These are phyloP conservation scores for Ctenicera cuprea DNA, from an alignment of 2,888 invertebrate genomes.

Conservation along the genomic window DNA sequence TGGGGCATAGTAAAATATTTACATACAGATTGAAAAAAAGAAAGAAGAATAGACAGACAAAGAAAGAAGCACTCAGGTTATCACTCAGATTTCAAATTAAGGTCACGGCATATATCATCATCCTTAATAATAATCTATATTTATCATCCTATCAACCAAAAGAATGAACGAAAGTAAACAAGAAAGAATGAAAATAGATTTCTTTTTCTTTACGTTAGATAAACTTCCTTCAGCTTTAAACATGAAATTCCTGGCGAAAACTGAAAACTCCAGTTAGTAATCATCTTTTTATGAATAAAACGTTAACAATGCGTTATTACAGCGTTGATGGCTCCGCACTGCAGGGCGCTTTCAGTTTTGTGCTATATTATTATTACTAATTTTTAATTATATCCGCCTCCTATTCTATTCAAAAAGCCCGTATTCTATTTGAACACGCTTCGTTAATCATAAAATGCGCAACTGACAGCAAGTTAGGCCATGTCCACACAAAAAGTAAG, in stretches of 20 bases:
- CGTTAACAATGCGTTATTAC: conserved; percentile 1
- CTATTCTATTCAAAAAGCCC: conserved; percentile 22
- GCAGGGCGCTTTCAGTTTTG: not conserved
- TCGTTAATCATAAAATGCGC: conserved; percentile 15
- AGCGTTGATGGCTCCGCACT: conserved; percentile 21
- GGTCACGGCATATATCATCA: no score
- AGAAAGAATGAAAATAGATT: no score
- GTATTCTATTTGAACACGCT: conserved; percentile 1
- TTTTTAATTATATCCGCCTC: not conserved
- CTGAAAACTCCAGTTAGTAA: not conserved
- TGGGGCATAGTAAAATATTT: no score
- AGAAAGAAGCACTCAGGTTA: no score
- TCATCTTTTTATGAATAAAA: not conserved
- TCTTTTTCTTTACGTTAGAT: no score
- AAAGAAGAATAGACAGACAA: no score
- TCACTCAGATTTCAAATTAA: no score
- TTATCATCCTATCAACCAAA: no score
- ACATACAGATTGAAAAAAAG: no score
- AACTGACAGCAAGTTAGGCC: conserved; percentile 12
- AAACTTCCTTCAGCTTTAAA: no score
- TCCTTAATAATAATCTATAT: no score
- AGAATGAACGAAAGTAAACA: no score
- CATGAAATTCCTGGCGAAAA: not conserved
- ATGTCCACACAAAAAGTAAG: conserved; percentile 16
- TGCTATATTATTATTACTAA: not conserved